Evolutionary conservation across 2,888 invertebrate species (phyloP).

Genomic region (Suillia variegata): DNA sequence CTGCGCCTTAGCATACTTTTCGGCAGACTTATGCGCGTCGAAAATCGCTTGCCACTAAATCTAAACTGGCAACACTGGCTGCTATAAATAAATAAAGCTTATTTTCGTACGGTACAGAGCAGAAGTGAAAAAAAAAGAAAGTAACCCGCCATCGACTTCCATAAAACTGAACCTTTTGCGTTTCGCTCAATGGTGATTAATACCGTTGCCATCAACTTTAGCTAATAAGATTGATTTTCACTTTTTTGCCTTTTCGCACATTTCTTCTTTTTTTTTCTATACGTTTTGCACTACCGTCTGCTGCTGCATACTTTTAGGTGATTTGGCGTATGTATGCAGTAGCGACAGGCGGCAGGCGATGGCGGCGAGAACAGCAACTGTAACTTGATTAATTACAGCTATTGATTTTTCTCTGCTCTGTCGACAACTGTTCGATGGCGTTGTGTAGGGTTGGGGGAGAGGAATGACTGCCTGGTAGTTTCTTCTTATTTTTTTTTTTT

Average conservation of each 20-base stretch:
- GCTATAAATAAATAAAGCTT: constrained; percentile 10
- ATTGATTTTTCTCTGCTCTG: constrained; percentile 37
- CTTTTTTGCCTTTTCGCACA: constrained; percentile 38
- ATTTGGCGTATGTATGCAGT: background rate
- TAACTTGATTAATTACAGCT: constrained; percentile 50
- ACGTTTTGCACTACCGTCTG: background rate
- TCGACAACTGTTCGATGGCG: background rate
- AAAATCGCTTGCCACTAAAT: constrained; percentile 10
- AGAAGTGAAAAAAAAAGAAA: too few relatives aligned
- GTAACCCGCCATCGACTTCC: too few relatives aligned
- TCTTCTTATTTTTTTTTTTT: background rate
- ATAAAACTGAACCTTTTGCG: too few relatives aligned
- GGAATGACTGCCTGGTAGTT: background rate
- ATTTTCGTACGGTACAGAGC: too few relatives aligned
- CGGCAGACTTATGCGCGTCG: constrained; percentile 7
- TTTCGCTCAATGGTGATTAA: constrained; percentile 32
- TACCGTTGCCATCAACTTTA: constrained; percentile 37
- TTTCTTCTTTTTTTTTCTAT: too few relatives aligned
- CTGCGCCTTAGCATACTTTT: too few relatives aligned
- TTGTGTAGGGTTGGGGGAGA: too few relatives aligned
- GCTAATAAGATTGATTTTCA: constrained; percentile 53
- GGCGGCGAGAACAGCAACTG: too few relatives aligned
- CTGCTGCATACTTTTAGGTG: constrained; percentile 1
- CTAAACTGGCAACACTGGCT: background rate
- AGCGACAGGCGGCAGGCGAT: too few relatives aligned